phyloP scores from a whole-genome alignment of 2,888 invertebrate species.

The Busseola fusca region DNA sequence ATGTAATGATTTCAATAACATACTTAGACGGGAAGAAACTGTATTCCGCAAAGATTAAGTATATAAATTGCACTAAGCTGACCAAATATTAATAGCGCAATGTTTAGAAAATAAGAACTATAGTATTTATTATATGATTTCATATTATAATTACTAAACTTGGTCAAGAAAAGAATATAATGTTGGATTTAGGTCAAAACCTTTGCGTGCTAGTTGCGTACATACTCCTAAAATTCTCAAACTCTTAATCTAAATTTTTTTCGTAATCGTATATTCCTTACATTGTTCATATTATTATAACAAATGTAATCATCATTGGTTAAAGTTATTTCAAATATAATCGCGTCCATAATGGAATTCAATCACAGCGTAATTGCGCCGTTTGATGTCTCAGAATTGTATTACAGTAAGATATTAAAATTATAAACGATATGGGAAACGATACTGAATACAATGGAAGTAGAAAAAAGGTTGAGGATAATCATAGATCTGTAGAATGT shows the following conservation, averaged over 20 bases:
- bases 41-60: constrained; percentile 17
- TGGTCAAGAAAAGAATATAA: neutral
- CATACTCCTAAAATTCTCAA: constrained; percentile 13
- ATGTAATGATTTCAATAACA: constrained; percentile 29
- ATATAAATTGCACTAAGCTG: constrained; percentile 4
- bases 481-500: constrained; percentile 2
- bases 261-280: constrained; percentile 40
- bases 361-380: constrained; percentile 56
- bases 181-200: constrained; percentile 20
- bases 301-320: constrained; percentile 55
- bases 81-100: constrained; percentile 1
- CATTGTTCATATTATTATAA: constrained; percentile 50
- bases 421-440: constrained; percentile 44
- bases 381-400: constrained; percentile 57
- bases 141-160: neutral
- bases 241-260: constrained; percentile 33
- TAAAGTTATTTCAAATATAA: constrained; percentile 57
- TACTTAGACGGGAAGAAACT: constrained; percentile 9
- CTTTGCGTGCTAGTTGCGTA: constrained; percentile 29
- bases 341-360: constrained; percentile 55
- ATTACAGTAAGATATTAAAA: constrained; percentile 54
- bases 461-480: constrained; percentile 13
- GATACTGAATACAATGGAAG: constrained; percentile 14
- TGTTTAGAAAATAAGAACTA: neutral
- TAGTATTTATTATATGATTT: too few relatives aligned